phyloP scores from a whole-genome alignment of 2,888 invertebrate genomes.

The Phortica magna region DNA sequence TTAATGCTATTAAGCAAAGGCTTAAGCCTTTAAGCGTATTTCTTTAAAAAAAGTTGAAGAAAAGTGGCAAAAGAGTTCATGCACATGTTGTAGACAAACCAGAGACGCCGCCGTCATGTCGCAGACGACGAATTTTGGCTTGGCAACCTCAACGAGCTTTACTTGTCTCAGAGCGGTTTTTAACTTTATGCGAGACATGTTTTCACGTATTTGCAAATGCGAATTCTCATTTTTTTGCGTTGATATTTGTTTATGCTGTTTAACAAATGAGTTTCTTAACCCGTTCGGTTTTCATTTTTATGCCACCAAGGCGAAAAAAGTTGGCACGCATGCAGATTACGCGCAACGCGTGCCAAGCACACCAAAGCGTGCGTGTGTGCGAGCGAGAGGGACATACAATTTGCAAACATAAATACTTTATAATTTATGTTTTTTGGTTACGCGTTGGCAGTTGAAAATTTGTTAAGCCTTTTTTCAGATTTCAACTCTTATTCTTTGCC shows the following conservation, averaged over 20 bases:
- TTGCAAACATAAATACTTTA: background rate
- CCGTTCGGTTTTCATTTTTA: conserved; percentile 35
- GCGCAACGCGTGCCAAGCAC: background rate
- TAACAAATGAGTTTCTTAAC: conserved; percentile 58
- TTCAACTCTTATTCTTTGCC: background rate
- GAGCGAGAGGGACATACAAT: too few species aligned
- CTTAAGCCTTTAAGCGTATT: too few species aligned
- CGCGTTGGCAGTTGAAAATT: background rate
- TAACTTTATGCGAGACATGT: conserved; percentile 5
- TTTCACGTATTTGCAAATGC: conserved; percentile 39
- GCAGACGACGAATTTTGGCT: too few species aligned
- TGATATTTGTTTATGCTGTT: conserved; percentile 43
- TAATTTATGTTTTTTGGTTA: conserved; percentile 18
- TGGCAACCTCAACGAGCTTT: too few species aligned
- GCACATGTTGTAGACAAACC: too few species aligned
- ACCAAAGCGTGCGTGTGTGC: background rate
- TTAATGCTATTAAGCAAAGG: too few species aligned
- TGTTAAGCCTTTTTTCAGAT: conserved; percentile 1
- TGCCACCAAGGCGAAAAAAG: background rate
- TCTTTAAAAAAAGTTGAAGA: too few species aligned
- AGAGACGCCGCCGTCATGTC: too few species aligned
- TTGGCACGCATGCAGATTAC: background rate
- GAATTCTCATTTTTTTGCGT: conserved; percentile 35
- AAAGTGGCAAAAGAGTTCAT: too few species aligned
- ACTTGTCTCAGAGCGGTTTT: too few species aligned